Conservation (phyloP, 2,797 vertebrate species). For the Dipus sagitta region DNA sequence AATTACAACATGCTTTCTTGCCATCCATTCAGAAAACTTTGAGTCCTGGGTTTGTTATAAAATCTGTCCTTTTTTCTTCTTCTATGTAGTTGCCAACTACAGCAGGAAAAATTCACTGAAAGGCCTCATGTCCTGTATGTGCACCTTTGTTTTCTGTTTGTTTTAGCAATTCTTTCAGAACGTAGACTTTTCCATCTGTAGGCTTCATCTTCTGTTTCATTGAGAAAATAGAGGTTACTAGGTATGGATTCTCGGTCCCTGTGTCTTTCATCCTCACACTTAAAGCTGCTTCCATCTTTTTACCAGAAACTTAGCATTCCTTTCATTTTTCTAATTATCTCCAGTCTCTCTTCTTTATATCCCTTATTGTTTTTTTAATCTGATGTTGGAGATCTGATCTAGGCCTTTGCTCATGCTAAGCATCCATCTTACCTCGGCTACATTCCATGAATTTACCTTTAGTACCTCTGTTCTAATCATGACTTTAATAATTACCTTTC, state of each 20-base stretch:
- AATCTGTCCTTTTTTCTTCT: neutral
- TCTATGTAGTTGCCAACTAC: conserved; percentile 23
- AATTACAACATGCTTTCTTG: neutral
- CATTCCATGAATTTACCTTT: neutral
- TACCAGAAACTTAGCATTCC: neutral
- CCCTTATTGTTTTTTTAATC: neutral
- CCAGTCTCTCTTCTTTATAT: conserved; percentile 10
- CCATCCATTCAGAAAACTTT: conserved; percentile 14
- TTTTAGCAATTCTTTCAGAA: conserved; percentile 27
- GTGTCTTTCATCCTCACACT: neutral
- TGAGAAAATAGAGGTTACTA: neutral
- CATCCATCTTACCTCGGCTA: neutral
- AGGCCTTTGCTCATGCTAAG: neutral
- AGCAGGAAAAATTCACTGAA: conserved; percentile 12
- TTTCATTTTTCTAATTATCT: neutral
- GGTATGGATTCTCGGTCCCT: neutral
- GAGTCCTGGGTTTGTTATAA: conserved; percentile 43
- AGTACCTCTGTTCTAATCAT: conserved; percentile 22
- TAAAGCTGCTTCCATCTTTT: neutral
- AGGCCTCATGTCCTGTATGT: neutral
- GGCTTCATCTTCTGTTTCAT: conserved; percentile 20
- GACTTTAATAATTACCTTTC: neutral
- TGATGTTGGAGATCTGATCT: neutral
- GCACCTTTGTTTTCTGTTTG: neutral
- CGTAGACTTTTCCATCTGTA: neutral